These are phyloP conservation scores for Botia kubotai DNA, from an alignment of 2,797 vertebrate genomes.

Conservation along the genomic window DNA sequence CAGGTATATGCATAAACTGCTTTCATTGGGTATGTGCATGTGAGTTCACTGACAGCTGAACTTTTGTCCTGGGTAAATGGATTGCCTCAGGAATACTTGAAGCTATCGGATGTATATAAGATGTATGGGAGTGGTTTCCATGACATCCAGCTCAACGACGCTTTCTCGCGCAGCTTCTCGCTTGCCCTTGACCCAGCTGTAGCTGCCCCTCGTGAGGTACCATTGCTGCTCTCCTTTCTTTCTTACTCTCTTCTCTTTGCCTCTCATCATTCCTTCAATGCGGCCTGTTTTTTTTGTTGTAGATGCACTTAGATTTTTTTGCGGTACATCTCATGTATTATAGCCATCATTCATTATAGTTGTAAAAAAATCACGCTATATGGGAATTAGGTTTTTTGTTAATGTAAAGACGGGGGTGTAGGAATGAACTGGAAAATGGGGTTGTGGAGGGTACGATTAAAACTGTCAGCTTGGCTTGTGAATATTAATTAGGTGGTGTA, in stretches of 20 bases:
- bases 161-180: constrained; percentile 64
- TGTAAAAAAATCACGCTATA: background rate
- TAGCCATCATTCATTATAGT: background rate
- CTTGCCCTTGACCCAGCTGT: constrained; percentile 74
- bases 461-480: background rate
- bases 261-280: constrained; percentile 7
- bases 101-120: constrained; percentile 83
- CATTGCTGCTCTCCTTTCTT: constrained; percentile 46
- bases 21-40: background rate
- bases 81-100: constrained; percentile 80
- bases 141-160: constrained; percentile 69
- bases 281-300: constrained; percentile 13
- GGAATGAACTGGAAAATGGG: too few relatives aligned
- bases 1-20: constrained; percentile 26
- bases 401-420: background rate
- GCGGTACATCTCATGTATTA: background rate
- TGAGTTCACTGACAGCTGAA: constrained; percentile 50
- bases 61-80: constrained; percentile 63
- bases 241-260: constrained; percentile 3
- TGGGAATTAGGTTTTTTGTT: background rate
- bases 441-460: too few relatives aligned
- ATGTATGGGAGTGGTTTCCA: constrained; percentile 72
- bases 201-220: constrained; percentile 79
- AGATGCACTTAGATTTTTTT: constrained; percentile 3
- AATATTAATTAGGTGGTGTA: background rate